Evolutionary conservation across 92 coral and sea anemone species (phyloP).

Genomic region (Pocillopora grandis): DNA sequence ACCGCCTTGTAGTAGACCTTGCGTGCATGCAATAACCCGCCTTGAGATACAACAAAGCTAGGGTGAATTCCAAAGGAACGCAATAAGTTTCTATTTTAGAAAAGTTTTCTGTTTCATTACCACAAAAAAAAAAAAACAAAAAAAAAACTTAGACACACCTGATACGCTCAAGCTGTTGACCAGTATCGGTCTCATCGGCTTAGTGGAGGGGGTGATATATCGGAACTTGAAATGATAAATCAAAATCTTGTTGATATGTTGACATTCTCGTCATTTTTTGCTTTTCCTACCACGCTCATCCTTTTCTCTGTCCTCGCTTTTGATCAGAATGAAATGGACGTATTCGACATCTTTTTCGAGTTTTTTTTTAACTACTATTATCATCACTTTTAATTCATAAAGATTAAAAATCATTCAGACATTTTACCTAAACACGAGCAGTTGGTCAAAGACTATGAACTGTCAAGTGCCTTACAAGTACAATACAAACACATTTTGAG

Average conservation of each 20-base stretch:
- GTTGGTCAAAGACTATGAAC: too few species aligned
- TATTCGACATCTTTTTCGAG: too few species aligned
- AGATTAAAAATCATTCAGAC: too few species aligned
- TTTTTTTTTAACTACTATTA: too few species aligned
- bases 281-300: not conserved
- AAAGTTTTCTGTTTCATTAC: not conserved
- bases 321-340: not conserved
- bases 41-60: not conserved
- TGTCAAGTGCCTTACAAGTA: too few species aligned
- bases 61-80: slow-evolving; percentile 8
- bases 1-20: not conserved
- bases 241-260: slow-evolving; percentile 10
- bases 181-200: not conserved
- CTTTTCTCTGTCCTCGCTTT: not conserved
- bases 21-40: slow-evolving; percentile 1
- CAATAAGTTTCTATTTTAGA: not conserved
- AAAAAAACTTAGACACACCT: not conserved
- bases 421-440: too few species aligned
- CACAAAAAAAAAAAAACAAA: not conserved
- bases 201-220: not conserved
- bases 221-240: slow-evolving; percentile 41
- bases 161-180: not conserved
- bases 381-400: too few species aligned
- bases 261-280: slow-evolving; percentile 17
- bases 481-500: not conserved